phyloP scores from a whole-genome alignment of 2,113 vertebrate genomes.

The Uria lomvia region DNA sequence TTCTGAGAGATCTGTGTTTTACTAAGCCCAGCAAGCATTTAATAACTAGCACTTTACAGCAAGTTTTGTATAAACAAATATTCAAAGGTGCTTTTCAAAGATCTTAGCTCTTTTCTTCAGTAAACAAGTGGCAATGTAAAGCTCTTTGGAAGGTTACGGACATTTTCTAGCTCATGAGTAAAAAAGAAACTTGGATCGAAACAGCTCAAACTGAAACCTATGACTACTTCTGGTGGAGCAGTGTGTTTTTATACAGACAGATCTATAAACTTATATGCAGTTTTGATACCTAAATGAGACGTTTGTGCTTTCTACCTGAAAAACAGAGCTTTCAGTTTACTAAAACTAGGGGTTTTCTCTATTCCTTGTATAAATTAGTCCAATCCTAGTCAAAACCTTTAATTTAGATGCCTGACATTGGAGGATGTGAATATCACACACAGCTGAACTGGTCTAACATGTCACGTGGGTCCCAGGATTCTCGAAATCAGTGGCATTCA shows the following conservation, averaged over 20 bases:
- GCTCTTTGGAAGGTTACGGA: not conserved
- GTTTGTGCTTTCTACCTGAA: not conserved
- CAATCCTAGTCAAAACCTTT: not conserved
- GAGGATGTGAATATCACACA: not conserved
- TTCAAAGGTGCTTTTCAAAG: constrained; percentile 38
- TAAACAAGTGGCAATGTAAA: constrained; percentile 18
- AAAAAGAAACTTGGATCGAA: not conserved
- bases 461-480: not conserved
- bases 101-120: constrained; percentile 8
- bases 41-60: constrained; percentile 52
- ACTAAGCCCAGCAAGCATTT: constrained; percentile 60
- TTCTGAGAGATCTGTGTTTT: constrained; percentile 57
- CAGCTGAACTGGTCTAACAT: not conserved
- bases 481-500: not conserved
- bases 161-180: not conserved
- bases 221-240: not conserved
- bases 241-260: not conserved
- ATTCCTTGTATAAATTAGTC: not conserved
- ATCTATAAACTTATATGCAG: not conserved
- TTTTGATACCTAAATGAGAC: not conserved
- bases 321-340: not conserved
- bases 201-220: not conserved
- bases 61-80: constrained; percentile 57
- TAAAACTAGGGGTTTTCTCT: not conserved
- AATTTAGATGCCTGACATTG: not conserved